Conservation (phyloP, 2,113 vertebrate genomes). For the Phaetusa simplex region DNA sequence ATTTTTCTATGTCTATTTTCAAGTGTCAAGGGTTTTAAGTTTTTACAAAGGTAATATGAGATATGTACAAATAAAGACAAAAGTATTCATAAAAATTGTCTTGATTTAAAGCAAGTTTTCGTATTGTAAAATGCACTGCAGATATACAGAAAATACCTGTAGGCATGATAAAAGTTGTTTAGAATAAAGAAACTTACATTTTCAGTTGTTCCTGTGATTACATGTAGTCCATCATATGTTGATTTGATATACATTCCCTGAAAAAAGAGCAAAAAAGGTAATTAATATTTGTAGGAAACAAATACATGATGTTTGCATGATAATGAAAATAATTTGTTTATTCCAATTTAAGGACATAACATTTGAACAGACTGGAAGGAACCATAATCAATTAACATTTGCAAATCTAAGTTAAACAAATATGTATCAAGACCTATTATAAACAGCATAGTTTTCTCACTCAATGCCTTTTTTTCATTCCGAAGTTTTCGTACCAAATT, state of each 20-base stretch:
- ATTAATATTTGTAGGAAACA: neutral
- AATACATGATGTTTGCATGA: neutral
- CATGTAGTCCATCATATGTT: conserved; percentile 81
- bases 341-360: neutral
- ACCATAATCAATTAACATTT: neutral
- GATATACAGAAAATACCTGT: neutral
- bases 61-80: neutral
- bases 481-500: neutral
- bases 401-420: neutral
- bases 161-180: neutral
- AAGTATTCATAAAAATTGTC: neutral
- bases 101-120: neutral
- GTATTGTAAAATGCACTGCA: neutral
- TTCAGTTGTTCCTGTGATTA: conserved; percentile 84
- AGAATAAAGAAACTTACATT: conserved; percentile 70
- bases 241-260: conserved; percentile 86
- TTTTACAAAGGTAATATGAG: neutral
- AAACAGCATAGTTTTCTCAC: neutral
- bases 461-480: neutral
- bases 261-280: neutral
- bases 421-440: neutral
- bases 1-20: neutral
- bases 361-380: neutral
- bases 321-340: neutral
- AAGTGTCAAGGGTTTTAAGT: neutral